Percentiles rank a stretch among this genome's conserved stretches.
Conservation (phyloP, 2,113 vertebrate genomes). For the Perognathus longimembris region DNA sequence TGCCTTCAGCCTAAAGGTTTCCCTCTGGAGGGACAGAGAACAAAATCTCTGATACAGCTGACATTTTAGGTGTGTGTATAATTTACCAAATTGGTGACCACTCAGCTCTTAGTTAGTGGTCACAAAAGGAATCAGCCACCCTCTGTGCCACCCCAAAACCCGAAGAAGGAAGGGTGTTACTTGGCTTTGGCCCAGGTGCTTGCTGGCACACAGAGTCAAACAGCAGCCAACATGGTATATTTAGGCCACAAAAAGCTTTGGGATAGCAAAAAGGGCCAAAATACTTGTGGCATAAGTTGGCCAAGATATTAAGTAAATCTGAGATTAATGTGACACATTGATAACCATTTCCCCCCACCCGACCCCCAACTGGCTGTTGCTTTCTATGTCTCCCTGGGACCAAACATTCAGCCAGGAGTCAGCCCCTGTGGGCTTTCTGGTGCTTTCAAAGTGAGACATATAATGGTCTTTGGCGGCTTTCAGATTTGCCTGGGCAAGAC, state of each 20-base stretch:
- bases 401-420: constrained; percentile 61
- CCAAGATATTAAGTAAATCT: constrained; percentile 73
- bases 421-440: constrained; percentile 51
- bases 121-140: constrained; percentile 63
- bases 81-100: constrained; percentile 83
- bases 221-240: constrained; percentile 69
- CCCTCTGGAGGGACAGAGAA: constrained; percentile 62
- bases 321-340: constrained; percentile 75
- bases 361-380: constrained; percentile 65
- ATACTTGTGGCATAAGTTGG: constrained; percentile 78
- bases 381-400: constrained; percentile 59
- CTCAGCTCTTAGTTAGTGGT: constrained; percentile 79
- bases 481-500: constrained; percentile 20
- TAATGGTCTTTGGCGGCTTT: constrained; percentile 45
- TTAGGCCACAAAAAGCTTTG: constrained; percentile 50
- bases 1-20: constrained; percentile 67
- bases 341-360: constrained; percentile 51
- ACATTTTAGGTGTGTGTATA: constrained; percentile 81
- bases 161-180: constrained; percentile 74
- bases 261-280: constrained; percentile 60
- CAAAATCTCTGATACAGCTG: constrained; percentile 78
- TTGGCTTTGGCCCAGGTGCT: constrained; percentile 55
- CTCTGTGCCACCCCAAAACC: constrained; percentile 68
- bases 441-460: constrained; percentile 64
- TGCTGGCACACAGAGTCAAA: constrained; percentile 47